A percentile compares a stretch with the other conserved stretches of the same genome.
Conservation (phyloP, 2,888 invertebrate species). For the Cheilosia scutellata region DNA sequence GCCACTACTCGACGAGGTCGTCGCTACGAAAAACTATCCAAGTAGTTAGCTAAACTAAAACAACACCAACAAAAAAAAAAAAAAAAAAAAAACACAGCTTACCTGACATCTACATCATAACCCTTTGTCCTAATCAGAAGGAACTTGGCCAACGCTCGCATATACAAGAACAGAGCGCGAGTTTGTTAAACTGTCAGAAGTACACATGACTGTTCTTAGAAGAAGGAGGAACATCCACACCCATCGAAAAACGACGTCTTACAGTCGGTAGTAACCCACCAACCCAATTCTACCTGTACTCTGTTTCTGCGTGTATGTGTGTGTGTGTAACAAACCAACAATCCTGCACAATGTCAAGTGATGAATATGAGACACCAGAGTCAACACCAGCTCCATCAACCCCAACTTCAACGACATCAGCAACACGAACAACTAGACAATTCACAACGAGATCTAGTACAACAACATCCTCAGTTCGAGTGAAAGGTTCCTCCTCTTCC, state of each 20-base stretch:
- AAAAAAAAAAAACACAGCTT: too few species aligned
- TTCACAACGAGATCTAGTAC: slow-evolving; percentile 57
- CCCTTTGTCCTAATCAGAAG: background rate
- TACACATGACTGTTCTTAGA: background rate
- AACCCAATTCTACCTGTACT: slow-evolving; percentile 17
- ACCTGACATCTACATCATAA: background rate
- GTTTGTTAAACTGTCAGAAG: background rate
- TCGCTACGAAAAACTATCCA: slow-evolving; percentile 40
- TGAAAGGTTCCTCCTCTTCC: slow-evolving; percentile 64
- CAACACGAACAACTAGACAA: slow-evolving; percentile 45
- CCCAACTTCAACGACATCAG: slow-evolving; percentile 40
- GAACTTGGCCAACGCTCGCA: slow-evolving; percentile 7
- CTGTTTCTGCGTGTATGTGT: background rate
- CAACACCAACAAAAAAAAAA: too few species aligned
- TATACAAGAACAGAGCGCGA: background rate
- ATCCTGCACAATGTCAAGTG: slow-evolving; percentile 63
- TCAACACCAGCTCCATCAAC: slow-evolving; percentile 76
- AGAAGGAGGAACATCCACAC: background rate
- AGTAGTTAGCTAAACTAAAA: background rate
- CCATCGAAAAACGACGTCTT: background rate
- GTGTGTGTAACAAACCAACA: background rate
- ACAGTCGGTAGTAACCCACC: slow-evolving; percentile 26
- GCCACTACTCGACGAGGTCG: slow-evolving; percentile 33
- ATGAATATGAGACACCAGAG: slow-evolving; percentile 62
- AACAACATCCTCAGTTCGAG: slow-evolving; percentile 18